phyloP scores from a whole-genome alignment of 2,113 vertebrate genomes.

The Acinonyx jubatus region DNA sequence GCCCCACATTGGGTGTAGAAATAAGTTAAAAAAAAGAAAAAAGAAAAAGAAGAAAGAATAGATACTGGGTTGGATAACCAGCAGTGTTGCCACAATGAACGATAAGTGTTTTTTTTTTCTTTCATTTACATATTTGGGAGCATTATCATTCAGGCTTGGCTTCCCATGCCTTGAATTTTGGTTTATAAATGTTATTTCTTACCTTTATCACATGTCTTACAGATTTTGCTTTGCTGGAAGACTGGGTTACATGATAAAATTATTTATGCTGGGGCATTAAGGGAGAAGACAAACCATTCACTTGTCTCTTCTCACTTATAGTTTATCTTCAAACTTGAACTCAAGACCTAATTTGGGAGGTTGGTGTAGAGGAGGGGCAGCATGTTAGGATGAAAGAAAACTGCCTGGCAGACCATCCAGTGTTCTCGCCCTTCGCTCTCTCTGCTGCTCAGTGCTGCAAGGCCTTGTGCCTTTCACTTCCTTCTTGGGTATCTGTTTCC shows the following conservation, averaged over 20 bases:
- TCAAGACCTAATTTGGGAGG: neutral
- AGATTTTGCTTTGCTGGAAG: neutral
- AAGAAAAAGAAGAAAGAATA: neutral
- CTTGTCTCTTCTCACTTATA: neutral
- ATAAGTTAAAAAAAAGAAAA: neutral
- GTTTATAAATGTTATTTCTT: slow-evolving; percentile 11
- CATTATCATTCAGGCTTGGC: neutral
- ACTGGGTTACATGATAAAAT: neutral
- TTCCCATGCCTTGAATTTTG: neutral
- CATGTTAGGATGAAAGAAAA: neutral
- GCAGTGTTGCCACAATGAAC: neutral
- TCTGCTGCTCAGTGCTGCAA: neutral
- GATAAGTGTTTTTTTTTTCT: neutral
- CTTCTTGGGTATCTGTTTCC: neutral
- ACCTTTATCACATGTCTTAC: neutral
- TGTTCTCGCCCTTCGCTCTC: neutral
- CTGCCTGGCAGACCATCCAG: neutral
- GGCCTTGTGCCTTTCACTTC: neutral
- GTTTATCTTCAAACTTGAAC: neutral
- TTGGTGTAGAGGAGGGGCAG: neutral
- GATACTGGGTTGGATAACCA: neutral
- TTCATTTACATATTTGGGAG: neutral
- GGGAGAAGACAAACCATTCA: neutral
- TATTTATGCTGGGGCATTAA: neutral
- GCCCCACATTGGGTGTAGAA: neutral